These are phyloP conservation scores for Elgonia sp. DNA, from an alignment of 2,888 invertebrate genomes.

Conservation along the genomic window DNA sequence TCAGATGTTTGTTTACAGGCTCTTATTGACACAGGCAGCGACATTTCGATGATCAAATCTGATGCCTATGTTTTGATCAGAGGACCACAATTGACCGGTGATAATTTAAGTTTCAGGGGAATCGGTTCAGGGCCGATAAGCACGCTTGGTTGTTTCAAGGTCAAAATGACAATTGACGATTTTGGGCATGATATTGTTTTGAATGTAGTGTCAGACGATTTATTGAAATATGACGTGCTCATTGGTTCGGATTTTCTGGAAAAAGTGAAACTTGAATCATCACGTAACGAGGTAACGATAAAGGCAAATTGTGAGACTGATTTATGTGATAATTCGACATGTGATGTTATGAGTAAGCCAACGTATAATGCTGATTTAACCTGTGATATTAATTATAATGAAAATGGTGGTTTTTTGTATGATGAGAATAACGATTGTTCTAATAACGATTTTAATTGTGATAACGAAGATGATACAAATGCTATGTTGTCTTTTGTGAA, in stretches of 20 bases:
- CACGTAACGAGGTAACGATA: not conserved
- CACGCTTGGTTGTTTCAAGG: too few relatives aligned
- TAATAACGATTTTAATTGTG: conserved; percentile 5
- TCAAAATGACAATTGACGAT: too few relatives aligned
- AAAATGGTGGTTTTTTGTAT: not conserved
- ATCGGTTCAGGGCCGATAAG: too few relatives aligned
- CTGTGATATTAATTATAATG: not conserved
- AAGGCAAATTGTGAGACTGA: not conserved
- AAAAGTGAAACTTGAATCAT: not conserved
- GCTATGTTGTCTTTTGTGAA: not conserved
- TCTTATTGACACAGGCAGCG: too few relatives aligned
- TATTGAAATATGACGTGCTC: conserved; percentile 8
- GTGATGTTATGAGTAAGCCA: not conserved
- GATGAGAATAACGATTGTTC: not conserved
- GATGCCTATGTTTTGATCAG: too few relatives aligned
- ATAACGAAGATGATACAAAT: not conserved
- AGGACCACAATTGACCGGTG: too few relatives aligned
- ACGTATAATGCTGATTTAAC: not conserved
- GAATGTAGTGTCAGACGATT: conserved; percentile 10
- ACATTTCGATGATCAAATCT: too few relatives aligned
- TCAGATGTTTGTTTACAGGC: too few relatives aligned
- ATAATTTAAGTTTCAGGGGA: too few relatives aligned
- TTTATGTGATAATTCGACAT: not conserved
- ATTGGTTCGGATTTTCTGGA: conserved; percentile 14
- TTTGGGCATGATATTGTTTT: not conserved